Evolutionary conservation across 2,113 vertebrate genomes (phyloP).

Genomic region (Equus przewalskii): DNA sequence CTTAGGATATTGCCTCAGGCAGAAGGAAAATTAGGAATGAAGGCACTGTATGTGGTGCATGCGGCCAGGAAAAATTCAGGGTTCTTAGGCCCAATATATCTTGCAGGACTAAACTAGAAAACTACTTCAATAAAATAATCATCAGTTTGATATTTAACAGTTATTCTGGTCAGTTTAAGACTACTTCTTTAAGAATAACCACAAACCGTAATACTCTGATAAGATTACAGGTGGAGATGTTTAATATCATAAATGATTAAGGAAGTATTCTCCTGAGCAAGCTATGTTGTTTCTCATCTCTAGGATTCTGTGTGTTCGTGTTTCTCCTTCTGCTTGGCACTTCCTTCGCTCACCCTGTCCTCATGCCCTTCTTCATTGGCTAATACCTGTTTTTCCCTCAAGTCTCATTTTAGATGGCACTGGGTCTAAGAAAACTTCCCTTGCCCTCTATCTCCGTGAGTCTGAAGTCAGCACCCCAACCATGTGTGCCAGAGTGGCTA

Average conservation of each 20-base stretch:
- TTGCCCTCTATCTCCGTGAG: background rate
- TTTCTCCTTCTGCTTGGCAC: background rate
- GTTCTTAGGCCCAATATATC: background rate
- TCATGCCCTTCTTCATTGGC: background rate
- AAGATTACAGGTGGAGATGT: background rate
- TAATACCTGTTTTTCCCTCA: background rate
- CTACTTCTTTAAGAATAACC: background rate
- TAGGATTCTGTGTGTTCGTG: background rate
- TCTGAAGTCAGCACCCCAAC: background rate
- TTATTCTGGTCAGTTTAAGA: background rate
- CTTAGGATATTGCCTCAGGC: background rate
- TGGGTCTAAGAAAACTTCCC: background rate
- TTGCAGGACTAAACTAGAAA: background rate
- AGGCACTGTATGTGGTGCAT: background rate
- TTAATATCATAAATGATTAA: background rate
- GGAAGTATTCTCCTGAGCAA: background rate
- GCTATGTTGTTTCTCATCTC: background rate
- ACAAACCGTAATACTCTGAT: background rate
- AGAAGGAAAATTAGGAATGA: background rate
- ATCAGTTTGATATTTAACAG: background rate
- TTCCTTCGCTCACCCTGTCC: background rate
- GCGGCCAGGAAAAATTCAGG: background rate
- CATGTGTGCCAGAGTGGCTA: background rate
- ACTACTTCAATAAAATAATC: background rate
- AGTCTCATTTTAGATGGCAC: background rate